These are phyloP conservation scores for Acleris cristana DNA, from an alignment of 2,888 invertebrate species.

Conservation along the genomic window DNA sequence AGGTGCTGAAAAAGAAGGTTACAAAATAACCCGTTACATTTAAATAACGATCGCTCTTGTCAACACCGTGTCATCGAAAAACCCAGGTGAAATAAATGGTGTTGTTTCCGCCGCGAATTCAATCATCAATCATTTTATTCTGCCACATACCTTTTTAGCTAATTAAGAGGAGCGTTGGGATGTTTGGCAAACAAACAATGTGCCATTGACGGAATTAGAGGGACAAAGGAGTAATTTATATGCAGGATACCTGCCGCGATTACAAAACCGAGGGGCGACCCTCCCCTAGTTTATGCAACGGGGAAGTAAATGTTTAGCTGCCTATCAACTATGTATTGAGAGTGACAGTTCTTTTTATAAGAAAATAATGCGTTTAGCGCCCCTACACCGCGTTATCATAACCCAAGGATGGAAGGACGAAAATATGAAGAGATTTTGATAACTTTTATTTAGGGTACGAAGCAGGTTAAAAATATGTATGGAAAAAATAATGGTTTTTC, in stretches of 20 bases:
- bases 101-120: conserved; percentile 24
- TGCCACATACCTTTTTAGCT: conserved; percentile 35
- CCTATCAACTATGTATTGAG: conserved; percentile 34
- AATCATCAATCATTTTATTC: conserved; percentile 36
- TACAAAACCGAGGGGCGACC: conserved; percentile 23
- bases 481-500: not conserved
- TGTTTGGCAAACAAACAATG: conserved; percentile 38
- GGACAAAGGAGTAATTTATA: conserved; percentile 38
- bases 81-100: conserved; percentile 11
- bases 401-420: conserved; percentile 9
- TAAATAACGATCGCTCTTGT: no score
- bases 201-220: conserved; percentile 35
- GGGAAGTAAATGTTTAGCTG: conserved; percentile 30
- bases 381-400: conserved; percentile 17
- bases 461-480: not conserved
- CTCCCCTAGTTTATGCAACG: conserved; percentile 34
- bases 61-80: not conserved
- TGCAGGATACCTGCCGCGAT: conserved; percentile 38
- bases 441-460: not conserved
- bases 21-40: no score
- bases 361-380: conserved; percentile 32
- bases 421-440: conserved; percentile 24
- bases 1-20: no score
- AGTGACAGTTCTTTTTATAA: conserved; percentile 36
- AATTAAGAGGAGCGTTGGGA: conserved; percentile 34